These are phyloP conservation scores for Rhabdophis nuchalis DNA, from an alignment of 2,797 vertebrate species.

Conservation along the genomic window DNA sequence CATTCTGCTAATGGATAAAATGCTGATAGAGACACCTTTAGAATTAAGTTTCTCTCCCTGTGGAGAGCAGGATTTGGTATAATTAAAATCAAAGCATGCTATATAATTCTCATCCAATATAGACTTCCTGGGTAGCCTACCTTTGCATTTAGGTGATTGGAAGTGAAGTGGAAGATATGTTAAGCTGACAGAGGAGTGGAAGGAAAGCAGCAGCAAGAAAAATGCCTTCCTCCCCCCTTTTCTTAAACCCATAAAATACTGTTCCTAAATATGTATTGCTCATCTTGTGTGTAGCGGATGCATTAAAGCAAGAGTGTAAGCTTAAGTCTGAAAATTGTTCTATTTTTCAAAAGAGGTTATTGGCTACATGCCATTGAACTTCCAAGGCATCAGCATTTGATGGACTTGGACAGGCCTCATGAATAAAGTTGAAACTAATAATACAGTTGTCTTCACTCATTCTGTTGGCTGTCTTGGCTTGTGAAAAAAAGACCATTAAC, in stretches of 20 bases:
- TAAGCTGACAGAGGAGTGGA: conserved; percentile 1
- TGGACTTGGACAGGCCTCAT: not conserved
- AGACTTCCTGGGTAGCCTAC: not conserved
- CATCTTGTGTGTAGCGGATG: not conserved
- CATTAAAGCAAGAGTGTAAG: not conserved
- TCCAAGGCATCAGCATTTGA: not conserved
- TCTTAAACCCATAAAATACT: not conserved
- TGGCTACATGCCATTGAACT: not conserved
- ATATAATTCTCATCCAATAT: conserved; percentile 28
- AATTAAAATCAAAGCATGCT: not conserved
- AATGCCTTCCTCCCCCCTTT: not conserved
- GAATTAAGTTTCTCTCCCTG: conserved; percentile 29
- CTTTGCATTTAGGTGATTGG: conserved; percentile 17
- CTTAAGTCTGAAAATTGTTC: fast-evolving
- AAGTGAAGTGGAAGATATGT: conserved; percentile 23
- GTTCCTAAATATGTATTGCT: not conserved
- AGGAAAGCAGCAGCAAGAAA: not conserved
- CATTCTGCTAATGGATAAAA: conserved; percentile 27
- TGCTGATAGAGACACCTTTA: conserved; percentile 20
- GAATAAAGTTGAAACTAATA: not conserved
- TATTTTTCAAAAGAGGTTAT: not conserved
- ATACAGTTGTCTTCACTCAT: not conserved
- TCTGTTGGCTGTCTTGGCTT: not conserved
- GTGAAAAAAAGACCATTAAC: not conserved
- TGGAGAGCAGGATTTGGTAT: conserved; percentile 4